Percentiles rank a stretch among this genome's conserved stretches.
Evolutionary conservation across 2,797 vertebrate species (phyloP).

Genomic region (Sardinella longiceps): DNA sequence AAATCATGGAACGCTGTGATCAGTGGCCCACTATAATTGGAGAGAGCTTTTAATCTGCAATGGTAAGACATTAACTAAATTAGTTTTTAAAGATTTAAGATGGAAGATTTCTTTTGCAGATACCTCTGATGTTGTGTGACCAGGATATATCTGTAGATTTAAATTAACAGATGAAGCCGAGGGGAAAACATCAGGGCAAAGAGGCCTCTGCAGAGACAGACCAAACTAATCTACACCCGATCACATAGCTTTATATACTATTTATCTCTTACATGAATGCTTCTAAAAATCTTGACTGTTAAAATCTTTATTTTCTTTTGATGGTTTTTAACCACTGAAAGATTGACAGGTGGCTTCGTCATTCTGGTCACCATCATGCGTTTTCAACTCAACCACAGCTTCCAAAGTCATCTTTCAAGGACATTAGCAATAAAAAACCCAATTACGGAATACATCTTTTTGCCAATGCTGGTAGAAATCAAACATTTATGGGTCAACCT

Average conservation of each 20-base stretch:
- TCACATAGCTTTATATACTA: background rate
- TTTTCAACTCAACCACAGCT: background rate
- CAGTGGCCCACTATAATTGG: slow-evolving; percentile 90
- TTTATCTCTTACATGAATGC: background rate
- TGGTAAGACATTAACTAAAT: slow-evolving; percentile 89
- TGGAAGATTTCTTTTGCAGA: slow-evolving; percentile 78
- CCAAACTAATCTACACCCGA: slow-evolving; percentile 1
- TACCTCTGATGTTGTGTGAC: slow-evolving; percentile 69
- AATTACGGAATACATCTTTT: slow-evolving; percentile 69
- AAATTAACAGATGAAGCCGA: slow-evolving; percentile 65
- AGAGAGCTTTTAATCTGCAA: slow-evolving; percentile 91
- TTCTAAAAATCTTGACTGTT: background rate
- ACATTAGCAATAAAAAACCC: slow-evolving; percentile 53
- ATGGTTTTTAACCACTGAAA: background rate
- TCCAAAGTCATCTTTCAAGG: slow-evolving; percentile 55
- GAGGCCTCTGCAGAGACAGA: background rate
- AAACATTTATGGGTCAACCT: slow-evolving; percentile 72
- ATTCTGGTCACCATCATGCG: background rate
- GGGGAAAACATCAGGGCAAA: slow-evolving; percentile 49
- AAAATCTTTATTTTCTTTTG: background rate
- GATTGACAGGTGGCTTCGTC: background rate
- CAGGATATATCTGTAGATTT: slow-evolving; percentile 69
- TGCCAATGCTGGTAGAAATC: slow-evolving; percentile 64
- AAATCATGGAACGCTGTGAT: slow-evolving; percentile 91
- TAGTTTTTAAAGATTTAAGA: slow-evolving; percentile 86